Evolutionary conservation across 2,888 invertebrate genomes (phyloP), one percentile per base, ranked within the genome.

Genomic region (Frankliniella fusca): DNA sequence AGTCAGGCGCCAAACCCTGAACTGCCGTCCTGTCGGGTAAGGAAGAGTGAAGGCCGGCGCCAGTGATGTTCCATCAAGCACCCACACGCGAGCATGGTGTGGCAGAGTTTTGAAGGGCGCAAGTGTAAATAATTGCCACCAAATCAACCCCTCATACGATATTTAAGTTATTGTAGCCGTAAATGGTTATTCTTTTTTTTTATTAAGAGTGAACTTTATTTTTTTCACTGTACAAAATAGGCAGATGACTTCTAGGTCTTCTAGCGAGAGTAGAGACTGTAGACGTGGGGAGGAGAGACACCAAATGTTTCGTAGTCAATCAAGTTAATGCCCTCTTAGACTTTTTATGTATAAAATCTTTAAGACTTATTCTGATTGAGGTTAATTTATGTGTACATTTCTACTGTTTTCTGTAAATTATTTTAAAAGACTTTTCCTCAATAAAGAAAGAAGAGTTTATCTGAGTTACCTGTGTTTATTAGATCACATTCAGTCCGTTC

Each of bases 261-360:
- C 38, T 76, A 76, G 23, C 70, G 70, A 76, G 70, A 76, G 70
- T 12, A 76, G 23, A 76, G 70, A 76, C 70, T 76, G 70, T 23
- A 76, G 27, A 27, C 11, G 70, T 76, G 70, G 23, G 23, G 27
- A 38, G 70, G 70, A 76, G 70, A 8, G 23, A 76, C n/a, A 76
- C 70, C 27, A 54, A 27, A 23, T 0, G 70, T 27, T 27, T 9
- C 3, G 70, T 27, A 23, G 3, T 27, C 10, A 27, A 3, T 38
- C 2, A 38, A 38, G 38, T 38, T 2, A 38, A 38, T 38, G 38
- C 38, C 38, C 38, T 38, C 70, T 27, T 27, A 27, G 70, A 27
- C 27, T 27, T 9, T 76, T 27, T 27, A 11, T 38, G 38, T 38
- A 38, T 54, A 15, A 10, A 54, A 54, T 54, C 54, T 12, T 9